Base-by-base conservation (phyloP, 2,113 vertebrate species). In the Chroicocephalus ridibundus region DNA sequence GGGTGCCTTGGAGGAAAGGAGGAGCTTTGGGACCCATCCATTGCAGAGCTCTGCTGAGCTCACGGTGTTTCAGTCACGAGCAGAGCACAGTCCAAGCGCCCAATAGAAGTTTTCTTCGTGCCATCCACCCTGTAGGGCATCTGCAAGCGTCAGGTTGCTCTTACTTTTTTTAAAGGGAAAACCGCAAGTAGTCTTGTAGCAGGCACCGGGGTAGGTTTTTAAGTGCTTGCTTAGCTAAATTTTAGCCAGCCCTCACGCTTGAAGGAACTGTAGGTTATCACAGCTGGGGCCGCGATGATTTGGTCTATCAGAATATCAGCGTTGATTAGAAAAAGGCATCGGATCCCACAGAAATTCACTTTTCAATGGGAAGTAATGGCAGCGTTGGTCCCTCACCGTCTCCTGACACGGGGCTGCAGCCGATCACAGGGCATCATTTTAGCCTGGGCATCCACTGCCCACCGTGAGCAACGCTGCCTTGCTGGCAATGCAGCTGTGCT, bases 21-120 rank as follows among this genome's bases (percentile, higher is more conserved):
- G 57, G 76, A 65, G 15, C 2, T 71, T 21, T 22, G 58, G 46
- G 58, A 20, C 44, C 16, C 47, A 6, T 21, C 54, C 19, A 1
- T 4, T 4, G 16, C 55, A 16, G 26, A 38, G 21, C 57, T 62
- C 54, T 19, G 26, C 19, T 66, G 46, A 65, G 7, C 36, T 32
- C 11, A 15, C 38, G 1, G 15, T 25, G 19, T 47, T 38, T 6
- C 2, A 9, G 36, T 7, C 51, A 1, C 1, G 1, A 26, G 34
- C 38, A 42, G 57, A 70, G 46, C 69, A 27, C 7, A 11, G 58
- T 13, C 58, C 55, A 6, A 18, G 11, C 6, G 9, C 36, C 26
- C 1, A 0, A 32, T 1, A 36, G 42, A 52, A 51, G 2, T 14
- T 7, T 18, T 11, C 18, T 58, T 75, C 40, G 54, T 25, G 17